Conservation (phyloP, 2,797 vertebrate genomes). For the Ctenopoma multispine region DNA sequence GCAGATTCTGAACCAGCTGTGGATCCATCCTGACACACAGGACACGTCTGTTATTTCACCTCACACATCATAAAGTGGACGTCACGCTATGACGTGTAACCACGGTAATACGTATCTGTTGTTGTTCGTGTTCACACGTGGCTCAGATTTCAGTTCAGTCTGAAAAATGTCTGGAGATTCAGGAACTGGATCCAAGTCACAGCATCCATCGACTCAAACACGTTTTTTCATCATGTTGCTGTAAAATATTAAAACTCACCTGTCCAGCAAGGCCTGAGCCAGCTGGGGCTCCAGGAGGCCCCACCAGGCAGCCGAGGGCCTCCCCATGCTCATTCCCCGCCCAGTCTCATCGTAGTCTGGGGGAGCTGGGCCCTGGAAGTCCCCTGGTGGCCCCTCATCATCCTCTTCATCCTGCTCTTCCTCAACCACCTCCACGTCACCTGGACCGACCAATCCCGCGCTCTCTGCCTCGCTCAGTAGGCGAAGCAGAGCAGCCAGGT, state of each 20-base stretch:
- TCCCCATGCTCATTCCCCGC: slow-evolving; percentile 68
- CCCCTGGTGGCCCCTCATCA: slow-evolving; percentile 44
- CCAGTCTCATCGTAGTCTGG: slow-evolving; percentile 84
- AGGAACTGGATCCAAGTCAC: too few species aligned
- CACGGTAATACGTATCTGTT: too few species aligned
- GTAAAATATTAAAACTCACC: slow-evolving; percentile 44
- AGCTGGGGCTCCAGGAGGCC: slow-evolving; percentile 77
- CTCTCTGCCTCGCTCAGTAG: slow-evolving; percentile 81
- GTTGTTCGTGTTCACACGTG: too few species aligned
- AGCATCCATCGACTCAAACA: too few species aligned
- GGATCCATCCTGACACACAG: slow-evolving; percentile 69
- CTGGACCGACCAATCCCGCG: slow-evolving; percentile 46
- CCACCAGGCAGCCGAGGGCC: slow-evolving; percentile 75
- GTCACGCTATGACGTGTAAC: too few species aligned
- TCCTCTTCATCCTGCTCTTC: slow-evolving; percentile 74
- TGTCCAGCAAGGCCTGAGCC: slow-evolving; percentile 80
- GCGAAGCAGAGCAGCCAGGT: slow-evolving; percentile 82
- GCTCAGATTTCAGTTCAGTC: too few species aligned
- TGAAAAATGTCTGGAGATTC: too few species aligned
- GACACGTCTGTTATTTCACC: background rate
- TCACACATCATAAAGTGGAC: too few species aligned
- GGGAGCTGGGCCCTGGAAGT: slow-evolving; percentile 70
- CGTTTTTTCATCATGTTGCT: background rate
- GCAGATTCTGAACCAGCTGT: slow-evolving; percentile 77
- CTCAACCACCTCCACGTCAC: slow-evolving; percentile 65